Percentiles rank a stretch among this genome's conserved stretches.
Conservation (phyloP, 2,113 vertebrate genomes). For the Spea bombifrons region DNA sequence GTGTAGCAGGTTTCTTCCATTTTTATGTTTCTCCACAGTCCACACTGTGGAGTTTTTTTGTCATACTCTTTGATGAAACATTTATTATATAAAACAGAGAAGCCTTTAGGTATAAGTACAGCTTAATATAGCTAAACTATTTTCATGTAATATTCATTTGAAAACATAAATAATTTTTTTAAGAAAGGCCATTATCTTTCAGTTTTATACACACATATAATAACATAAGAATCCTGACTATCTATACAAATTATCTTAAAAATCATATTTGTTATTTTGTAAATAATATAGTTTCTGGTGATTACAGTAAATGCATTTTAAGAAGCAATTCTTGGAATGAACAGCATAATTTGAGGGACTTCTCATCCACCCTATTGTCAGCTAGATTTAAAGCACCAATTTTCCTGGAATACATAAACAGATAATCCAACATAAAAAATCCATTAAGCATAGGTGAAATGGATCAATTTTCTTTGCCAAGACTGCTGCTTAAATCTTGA, state of each 20-base stretch:
- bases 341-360: constrained; percentile 53
- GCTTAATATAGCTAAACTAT: too few relatives aligned
- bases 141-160: background rate
- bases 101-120: too few relatives aligned
- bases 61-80: too few relatives aligned
- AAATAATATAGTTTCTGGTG: background rate
- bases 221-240: too few relatives aligned
- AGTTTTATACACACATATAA: too few relatives aligned
- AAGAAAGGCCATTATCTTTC: too few relatives aligned
- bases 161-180: background rate
- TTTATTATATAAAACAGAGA: too few relatives aligned
- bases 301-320: background rate
- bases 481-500: constrained; percentile 98
- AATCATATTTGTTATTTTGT: too few relatives aligned
- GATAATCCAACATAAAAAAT: constrained; percentile 99
- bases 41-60: too few relatives aligned
- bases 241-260: too few relatives aligned
- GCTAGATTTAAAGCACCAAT: constrained; percentile 87
- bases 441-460: constrained; percentile 99
- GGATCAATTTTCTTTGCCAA: constrained; percentile 99
- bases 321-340: background rate
- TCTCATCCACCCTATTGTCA: constrained; percentile 64
- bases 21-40: too few relatives aligned
- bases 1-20: too few relatives aligned
- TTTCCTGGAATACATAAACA: constrained; percentile 95